Conservation (phyloP, 2,113 vertebrate genomes). For the Syngnathus scovelli region DNA sequence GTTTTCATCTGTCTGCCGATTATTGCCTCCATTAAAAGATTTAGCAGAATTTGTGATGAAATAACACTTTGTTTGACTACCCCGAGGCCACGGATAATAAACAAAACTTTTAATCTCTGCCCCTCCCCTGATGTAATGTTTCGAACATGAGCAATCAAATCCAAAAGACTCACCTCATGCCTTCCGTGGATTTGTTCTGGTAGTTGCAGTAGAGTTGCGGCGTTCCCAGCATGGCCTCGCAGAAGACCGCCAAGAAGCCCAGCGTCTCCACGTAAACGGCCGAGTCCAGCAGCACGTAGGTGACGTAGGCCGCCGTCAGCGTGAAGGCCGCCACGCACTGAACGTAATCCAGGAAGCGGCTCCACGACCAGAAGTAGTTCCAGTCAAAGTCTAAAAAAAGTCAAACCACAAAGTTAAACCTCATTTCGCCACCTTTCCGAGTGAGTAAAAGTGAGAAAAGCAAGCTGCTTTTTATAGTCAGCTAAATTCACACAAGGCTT, state of each 20-base stretch:
- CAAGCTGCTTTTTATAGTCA: slow-evolving; percentile 9
- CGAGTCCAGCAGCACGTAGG: slow-evolving; percentile 90
- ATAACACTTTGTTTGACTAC: neutral
- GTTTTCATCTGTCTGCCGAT: neutral
- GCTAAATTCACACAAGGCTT: slow-evolving; percentile 16
- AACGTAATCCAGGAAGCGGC: slow-evolving; percentile 87
- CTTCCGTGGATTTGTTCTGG: slow-evolving; percentile 88
- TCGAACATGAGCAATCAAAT: neutral
- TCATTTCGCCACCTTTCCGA: neutral
- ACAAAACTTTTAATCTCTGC: neutral
- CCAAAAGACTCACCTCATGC: slow-evolving; percentile 82
- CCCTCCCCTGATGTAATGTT: neutral
- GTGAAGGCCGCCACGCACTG: slow-evolving; percentile 90
- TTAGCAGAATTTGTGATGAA: neutral
- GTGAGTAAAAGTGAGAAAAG: slow-evolving; percentile 6
- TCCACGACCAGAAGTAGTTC: slow-evolving; percentile 93
- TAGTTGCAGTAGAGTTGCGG: slow-evolving; percentile 93
- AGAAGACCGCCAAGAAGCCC: slow-evolving; percentile 92
- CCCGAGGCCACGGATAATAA: neutral
- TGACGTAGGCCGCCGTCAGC: slow-evolving; percentile 80
- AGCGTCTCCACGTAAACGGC: slow-evolving; percentile 84
- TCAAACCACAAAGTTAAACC: too few relatives aligned
- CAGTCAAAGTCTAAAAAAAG: slow-evolving; percentile 83
- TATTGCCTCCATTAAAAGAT: neutral
- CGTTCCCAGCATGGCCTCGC: slow-evolving; percentile 88